Base-by-base conservation (phyloP, 2,888 invertebrate genomes). In the Cephalotes varians region DNA sequence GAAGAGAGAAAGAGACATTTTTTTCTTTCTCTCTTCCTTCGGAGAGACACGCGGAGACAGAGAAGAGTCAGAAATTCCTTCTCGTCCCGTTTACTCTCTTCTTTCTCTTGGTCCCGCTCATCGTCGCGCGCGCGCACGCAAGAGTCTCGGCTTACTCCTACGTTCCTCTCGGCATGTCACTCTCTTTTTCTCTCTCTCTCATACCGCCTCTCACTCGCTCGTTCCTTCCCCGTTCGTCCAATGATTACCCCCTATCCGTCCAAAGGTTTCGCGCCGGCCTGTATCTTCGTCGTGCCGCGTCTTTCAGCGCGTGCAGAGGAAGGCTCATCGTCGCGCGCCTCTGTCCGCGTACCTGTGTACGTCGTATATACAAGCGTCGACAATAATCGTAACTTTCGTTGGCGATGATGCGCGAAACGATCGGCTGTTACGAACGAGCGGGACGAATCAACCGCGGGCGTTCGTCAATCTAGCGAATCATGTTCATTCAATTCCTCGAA, bases 301-400 rank as follows among this genome's bases (percentile, higher is more conserved):
- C 74, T 85, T 87, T 85, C 84, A 74, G 83, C 85, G 69, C 62
- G 54, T 44, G 54, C 44, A 72, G 47, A 73, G 72, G 72, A 58
- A 49, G 67, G 25, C 56, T 54, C 76, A 51, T 69, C 67, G 47
- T 21, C 44, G 72, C 72, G 62, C 64, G 58, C 83, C 83, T 86
- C 85, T 25, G 73, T 47, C 56, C 80, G 81, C 81, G 76, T 86
- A 51, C 28, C 21, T 74, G 64, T 82, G 80, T 82, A 76, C 73
- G 64, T 64, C 84, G 76, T 73, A 81, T 73, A 81, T 21, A 60
- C 86, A 69, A 67, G 73, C 77, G 54, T n/a, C 82, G 49, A 83
- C 87, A 83, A 88, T 86, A 88, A 86, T 84, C 83, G 89, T 91
- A 90, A 88, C 83, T 88, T 88, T 88, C 83, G 84, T 81, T 56